Evolutionary conservation across 2,113 vertebrate genomes (phyloP).

Genomic region (Pterophyllum scalare): DNA sequence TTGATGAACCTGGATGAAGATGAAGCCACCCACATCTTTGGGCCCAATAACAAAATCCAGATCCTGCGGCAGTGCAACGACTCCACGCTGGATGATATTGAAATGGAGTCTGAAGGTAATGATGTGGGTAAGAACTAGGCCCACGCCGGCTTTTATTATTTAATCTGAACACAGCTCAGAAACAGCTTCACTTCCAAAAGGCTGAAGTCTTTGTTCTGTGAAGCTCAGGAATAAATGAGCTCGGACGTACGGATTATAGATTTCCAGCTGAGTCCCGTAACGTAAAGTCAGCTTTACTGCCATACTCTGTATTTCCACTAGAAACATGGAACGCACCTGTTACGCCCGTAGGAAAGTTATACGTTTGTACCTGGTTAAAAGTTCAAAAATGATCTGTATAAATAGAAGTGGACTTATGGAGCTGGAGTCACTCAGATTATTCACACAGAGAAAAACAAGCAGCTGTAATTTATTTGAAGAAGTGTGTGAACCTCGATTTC

Average conservation of each 20-base stretch:
- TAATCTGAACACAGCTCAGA: no score
- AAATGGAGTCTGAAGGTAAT: conserved; percentile 42
- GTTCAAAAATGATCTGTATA: no score
- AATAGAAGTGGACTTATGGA: background rate
- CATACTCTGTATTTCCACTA: no score
- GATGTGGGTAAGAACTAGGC: background rate
- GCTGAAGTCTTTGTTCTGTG: no score
- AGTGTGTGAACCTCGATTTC: background rate
- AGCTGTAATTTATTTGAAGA: background rate
- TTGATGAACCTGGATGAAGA: conserved; percentile 55
- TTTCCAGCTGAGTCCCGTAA: background rate
- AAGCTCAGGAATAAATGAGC: no score
- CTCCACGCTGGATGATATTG: background rate
- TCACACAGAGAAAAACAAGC: background rate
- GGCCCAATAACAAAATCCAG: conserved; percentile 14
- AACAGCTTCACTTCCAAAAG: no score
- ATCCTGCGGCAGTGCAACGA: conserved; percentile 5
- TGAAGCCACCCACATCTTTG: conserved; percentile 57
- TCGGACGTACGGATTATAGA: no score
- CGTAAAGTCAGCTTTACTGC: no score
- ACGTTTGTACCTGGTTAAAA: background rate
- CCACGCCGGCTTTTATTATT: background rate
- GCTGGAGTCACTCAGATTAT: background rate
- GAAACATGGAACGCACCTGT: background rate
- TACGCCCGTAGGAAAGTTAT: background rate